phyloP scores from a whole-genome alignment of 2,888 invertebrate species.

The Mimas tiliae region DNA sequence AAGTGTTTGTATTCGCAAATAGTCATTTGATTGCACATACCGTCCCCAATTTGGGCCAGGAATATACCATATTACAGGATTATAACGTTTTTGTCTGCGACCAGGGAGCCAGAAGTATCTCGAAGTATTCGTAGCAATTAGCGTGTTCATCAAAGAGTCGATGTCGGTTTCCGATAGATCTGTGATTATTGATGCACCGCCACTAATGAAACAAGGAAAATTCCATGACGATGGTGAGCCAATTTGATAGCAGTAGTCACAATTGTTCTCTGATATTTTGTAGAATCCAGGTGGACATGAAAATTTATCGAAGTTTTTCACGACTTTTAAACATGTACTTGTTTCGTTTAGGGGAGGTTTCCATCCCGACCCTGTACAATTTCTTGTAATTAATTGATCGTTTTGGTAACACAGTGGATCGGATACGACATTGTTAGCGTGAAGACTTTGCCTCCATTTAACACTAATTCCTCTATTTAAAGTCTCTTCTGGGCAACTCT shows the following conservation, averaged over 20 bases:
- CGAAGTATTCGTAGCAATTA: constrained; percentile 51
- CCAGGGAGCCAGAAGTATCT: constrained; percentile 81
- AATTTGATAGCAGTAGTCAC: constrained; percentile 68
- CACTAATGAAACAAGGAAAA: constrained; percentile 68
- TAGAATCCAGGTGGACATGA: constrained; percentile 68
- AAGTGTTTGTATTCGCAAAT: constrained; percentile 45
- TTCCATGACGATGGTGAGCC: constrained; percentile 58
- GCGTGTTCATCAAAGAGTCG: constrained; percentile 55
- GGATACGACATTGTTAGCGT: constrained; percentile 58
- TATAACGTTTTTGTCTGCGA: constrained; percentile 65
- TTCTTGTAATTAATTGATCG: constrained; percentile 57
- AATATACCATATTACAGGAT: constrained; percentile 74
- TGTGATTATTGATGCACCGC: constrained; percentile 69
- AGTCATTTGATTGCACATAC: constrained; percentile 45
- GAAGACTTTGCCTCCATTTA: constrained; percentile 58
- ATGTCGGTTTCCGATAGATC: constrained; percentile 60
- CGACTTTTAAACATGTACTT: constrained; percentile 56
- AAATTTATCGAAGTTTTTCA: constrained; percentile 54
- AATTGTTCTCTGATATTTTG: constrained; percentile 57
- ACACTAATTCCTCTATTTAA: constrained; percentile 59
- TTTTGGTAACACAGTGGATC: constrained; percentile 63
- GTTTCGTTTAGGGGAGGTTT: constrained; percentile 54
- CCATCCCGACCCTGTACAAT: constrained; percentile 65
- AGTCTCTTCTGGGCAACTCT: constrained; percentile 68
- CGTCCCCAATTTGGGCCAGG: constrained; percentile 77